These are phyloP conservation scores for Sylvicola cinctus DNA, from an alignment of 2,888 invertebrate species.

Conservation along the genomic window DNA sequence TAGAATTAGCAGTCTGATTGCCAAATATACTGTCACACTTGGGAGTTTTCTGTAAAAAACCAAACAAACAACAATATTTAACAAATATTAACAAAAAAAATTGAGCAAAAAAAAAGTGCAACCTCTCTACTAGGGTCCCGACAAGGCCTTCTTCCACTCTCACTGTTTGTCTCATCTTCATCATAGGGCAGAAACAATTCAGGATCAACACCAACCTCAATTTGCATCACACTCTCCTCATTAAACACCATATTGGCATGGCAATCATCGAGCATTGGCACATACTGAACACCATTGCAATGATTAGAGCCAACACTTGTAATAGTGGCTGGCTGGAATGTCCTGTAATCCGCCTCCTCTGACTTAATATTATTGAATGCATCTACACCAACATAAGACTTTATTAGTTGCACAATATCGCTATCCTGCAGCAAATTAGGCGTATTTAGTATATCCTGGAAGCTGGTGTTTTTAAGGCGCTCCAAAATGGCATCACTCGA, in stretches of 20 bases:
- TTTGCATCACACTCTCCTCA: conserved; percentile 8
- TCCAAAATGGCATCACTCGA: conserved; percentile 19
- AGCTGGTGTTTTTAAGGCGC: conserved; percentile 18
- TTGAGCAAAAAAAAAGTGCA: too few species aligned
- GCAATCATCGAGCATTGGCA: too few species aligned
- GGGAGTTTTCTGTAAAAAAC: too few species aligned
- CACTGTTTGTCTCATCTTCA: conserved; percentile 5
- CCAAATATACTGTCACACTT: too few species aligned
- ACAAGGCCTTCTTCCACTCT: too few species aligned
- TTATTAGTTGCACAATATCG: conserved; percentile 21
- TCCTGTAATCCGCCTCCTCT: neutral
- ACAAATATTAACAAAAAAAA: too few species aligned
- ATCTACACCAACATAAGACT: conserved; percentile 15
- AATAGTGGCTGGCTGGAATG: too few species aligned
- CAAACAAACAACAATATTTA: too few species aligned
- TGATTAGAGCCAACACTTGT: too few species aligned
- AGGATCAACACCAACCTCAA: conserved; percentile 12
- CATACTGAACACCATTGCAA: too few species aligned
- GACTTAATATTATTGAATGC: neutral
- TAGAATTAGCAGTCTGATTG: too few species aligned
- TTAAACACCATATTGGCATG: conserved; percentile 7
- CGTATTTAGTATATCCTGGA: conserved; percentile 20
- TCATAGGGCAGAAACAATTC: conserved; percentile 9
- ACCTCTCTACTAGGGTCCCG: too few species aligned
- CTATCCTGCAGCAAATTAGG: conserved; percentile 20